Base-by-base conservation (phyloP, 2,888 invertebrate species). In the Digitonthophagus gazella region DNA sequence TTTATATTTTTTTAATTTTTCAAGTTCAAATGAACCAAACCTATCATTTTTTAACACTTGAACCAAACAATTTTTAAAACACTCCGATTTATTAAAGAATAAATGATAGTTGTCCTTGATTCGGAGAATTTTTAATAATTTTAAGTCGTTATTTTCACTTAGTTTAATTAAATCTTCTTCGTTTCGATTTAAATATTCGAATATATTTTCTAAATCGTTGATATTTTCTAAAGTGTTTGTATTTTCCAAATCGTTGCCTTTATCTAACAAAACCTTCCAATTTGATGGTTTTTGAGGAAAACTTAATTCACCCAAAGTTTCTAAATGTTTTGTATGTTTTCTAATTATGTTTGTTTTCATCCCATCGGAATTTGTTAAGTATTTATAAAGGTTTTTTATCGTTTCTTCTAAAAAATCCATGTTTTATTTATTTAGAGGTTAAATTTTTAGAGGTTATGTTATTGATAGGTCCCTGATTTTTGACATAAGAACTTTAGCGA, bases 221-320 rank as follows among this genome's bases (percentile, higher is more conserved):
- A 20, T 44, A 22, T 61, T 28, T 18, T 71, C 19, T n/a, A n/a
- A n/a, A n/a, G n/a, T n/a, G n/a, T n/a, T n/a, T 69, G 79, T 78
- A 66, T 71, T 18, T 18, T 61, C 11, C 11, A 44, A 3, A 5
- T 44, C 11, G 8, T 3, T 75, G 3, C 58, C 20, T 18, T 71
- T 19, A 65, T 64, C 70, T 65, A 84, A 75, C 72, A 82, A 80
- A 71, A 81, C 83, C 67, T 84, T 82, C 91, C 91, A 92, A 66
- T 86, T 86, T 75, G 85, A 83, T 16, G 85, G 75, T 64, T 83
- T 84, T 68, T 84, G 80, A 6, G 89, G 86, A 80, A 91, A 89
- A 82, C 89, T 90, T 2, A 90, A 81, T 72, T 92, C 92, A 5
- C 91, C 92, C 58, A 84, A 80, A 54, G 79, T 78, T 67, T 82